phyloP scores from a whole-genome alignment of 2,113 vertebrate species.

The Ictalurus furcatus region DNA sequence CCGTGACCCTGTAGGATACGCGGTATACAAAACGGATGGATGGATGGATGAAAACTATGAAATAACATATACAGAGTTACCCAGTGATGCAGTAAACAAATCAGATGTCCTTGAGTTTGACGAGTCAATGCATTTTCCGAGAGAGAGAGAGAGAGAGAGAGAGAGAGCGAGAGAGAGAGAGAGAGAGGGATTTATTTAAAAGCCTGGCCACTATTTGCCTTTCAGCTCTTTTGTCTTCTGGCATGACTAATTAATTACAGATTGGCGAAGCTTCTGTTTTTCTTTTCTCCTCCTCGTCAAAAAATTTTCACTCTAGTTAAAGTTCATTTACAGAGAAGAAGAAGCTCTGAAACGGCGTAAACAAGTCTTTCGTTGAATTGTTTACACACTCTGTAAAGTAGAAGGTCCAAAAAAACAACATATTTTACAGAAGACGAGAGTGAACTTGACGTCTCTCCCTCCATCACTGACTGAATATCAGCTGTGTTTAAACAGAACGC shows the following conservation, averaged over 20 bases:
- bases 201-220: neutral
- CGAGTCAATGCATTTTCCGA: no score
- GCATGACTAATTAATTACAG: constrained; percentile 13
- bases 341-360: neutral
- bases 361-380: neutral
- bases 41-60: no score
- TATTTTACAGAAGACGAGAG: neutral
- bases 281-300: neutral
- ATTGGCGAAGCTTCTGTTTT: neutral
- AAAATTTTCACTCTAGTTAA: constrained; percentile 6
- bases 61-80: no score
- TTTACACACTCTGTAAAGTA: neutral
- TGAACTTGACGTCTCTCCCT: neutral
- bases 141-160: neutral
- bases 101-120: no score
- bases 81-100: no score
- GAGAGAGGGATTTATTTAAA: neutral
- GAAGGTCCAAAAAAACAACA: neutral
- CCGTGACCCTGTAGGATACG: no score
- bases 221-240: neutral
- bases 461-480: neutral
- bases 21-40: no score
- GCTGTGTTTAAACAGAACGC: neutral
- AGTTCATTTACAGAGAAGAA: neutral
- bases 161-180: neutral